Base-by-base conservation (phyloP, 2,888 invertebrate genomes). In the Lordiphosa andalusiaca region DNA sequence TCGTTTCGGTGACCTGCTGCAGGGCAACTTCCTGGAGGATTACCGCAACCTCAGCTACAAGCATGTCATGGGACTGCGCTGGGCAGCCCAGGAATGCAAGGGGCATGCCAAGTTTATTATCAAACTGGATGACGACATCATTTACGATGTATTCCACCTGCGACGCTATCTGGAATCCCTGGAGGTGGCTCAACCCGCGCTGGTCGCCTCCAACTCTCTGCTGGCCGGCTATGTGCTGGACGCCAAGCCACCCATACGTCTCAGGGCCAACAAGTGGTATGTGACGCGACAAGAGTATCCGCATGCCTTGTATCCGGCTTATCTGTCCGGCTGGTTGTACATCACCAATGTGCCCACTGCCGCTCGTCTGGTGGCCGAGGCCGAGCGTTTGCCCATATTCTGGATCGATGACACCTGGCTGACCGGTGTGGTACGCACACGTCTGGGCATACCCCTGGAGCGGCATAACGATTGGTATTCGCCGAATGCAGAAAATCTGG, bases 381-480 rank as follows among this genome's bases (percentile, higher is more conserved):
- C 93, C 0, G 85, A 90, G 30, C 86, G 89, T 35, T 90, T 92
- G n/a, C 90, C 91, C 13, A 95, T 93, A 76, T 97, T 98, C 89
- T 98, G 97, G 97, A 96, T 98, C 60, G 97, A 98, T 85, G 97
- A 98, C 86, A 93, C 95, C 41, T 94, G 93, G 86, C 90, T 97
- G 0, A 97, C 97, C 0, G 97, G 97, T 1, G 90, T 96, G 47
- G 89, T 97, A 30, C 91, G 93, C 6, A 90, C 92, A 51, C 89
- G 91, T 25, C 87, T 92, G 21, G 90, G 90, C 37, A 90, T 94
- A n/a, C 88, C 91, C 37, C 88, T 93, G 39, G 89, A 89, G 54
- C 92, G 93, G 50, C 87, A 95, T 12, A 91, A 91, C 44, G 81
- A 91, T 12, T 92, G 92, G 85, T 95, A 93, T 90, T 91, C 95